Percentiles rank a stretch among this genome's conserved stretches.
Evolutionary conservation across 2,113 vertebrate genomes (phyloP).

Genomic region (Otocyon megalotis): DNA sequence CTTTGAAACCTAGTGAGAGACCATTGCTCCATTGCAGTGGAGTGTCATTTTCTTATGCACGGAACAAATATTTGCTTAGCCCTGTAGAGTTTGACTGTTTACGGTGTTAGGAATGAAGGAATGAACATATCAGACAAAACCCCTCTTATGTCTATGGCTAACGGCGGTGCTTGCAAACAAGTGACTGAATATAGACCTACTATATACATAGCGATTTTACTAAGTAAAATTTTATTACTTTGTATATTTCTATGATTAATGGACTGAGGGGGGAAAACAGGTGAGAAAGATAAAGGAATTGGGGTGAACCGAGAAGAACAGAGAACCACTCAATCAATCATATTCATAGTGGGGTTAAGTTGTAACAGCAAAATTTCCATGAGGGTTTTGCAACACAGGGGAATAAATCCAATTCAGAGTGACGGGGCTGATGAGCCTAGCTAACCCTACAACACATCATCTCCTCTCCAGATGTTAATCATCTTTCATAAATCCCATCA

Average conservation of each 20-base stretch:
- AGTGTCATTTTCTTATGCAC: neutral
- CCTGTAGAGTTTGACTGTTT: neutral
- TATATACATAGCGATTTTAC: too few relatives aligned
- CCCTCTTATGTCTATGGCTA: neutral
- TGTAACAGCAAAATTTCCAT: neutral
- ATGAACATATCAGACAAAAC: neutral
- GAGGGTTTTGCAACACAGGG: neutral
- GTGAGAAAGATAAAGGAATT: neutral
- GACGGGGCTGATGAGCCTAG: neutral
- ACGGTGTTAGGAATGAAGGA: neutral
- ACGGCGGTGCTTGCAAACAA: neutral
- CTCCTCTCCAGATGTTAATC: neutral
- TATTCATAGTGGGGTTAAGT: neutral
- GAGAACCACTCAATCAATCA: neutral
- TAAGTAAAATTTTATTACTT: too few relatives aligned
- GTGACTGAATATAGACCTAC: neutral
- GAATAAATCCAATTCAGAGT: neutral
- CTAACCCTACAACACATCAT: neutral
- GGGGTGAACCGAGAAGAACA: neutral
- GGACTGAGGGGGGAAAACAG: neutral
- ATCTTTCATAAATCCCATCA: neutral
- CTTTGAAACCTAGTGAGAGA: neutral
- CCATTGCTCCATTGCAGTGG: fast-evolving
- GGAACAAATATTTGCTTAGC: neutral
- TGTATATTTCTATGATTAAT: neutral